A percentile compares a stretch with the other conserved stretches of the same genome.
Evolutionary conservation across 2,888 invertebrate genomes (phyloP).

Genomic region (Nasonovia ribisnigri): DNA sequence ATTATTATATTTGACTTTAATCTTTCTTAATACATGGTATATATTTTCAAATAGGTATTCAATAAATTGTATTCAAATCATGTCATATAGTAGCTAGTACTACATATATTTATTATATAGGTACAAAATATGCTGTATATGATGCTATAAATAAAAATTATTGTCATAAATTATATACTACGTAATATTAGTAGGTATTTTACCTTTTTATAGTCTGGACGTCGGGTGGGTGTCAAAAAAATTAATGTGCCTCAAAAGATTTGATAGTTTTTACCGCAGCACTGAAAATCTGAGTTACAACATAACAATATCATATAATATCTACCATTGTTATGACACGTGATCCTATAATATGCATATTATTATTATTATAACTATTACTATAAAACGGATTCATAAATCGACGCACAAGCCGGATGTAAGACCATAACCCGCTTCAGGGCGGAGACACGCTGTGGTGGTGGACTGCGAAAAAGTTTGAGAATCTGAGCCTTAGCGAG

Average conservation of each 20-base stretch:
- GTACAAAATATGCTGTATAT: too few species aligned
- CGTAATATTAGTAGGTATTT: too few species aligned
- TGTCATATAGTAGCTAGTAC: not conserved
- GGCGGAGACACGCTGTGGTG: not conserved
- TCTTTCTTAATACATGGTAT: not conserved
- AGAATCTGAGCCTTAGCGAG: not conserved
- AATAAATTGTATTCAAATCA: not conserved
- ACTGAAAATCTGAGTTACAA: too few species aligned
- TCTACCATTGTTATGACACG: not conserved
- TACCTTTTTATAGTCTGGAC: not conserved
- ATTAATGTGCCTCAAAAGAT: not conserved
- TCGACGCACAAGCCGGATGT: not conserved
- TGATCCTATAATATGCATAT: not conserved
- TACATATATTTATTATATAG: too few species aligned
- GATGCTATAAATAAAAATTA: not conserved
- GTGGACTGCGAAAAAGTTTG: not conserved
- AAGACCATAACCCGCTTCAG: not conserved
- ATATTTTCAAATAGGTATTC: not conserved
- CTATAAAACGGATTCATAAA: not conserved
- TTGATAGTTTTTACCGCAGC: too few species aligned
- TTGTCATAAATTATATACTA: not conserved
- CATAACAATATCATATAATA: too few species aligned
- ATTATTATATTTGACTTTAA: not conserved
- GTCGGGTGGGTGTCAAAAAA: not conserved
- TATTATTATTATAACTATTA: not conserved